A percentile compares a stretch with the other conserved stretches of the same genome.
Evolutionary conservation across 2,888 invertebrate genomes (phyloP).

Genomic region (Callinectes sapidus): DNA sequence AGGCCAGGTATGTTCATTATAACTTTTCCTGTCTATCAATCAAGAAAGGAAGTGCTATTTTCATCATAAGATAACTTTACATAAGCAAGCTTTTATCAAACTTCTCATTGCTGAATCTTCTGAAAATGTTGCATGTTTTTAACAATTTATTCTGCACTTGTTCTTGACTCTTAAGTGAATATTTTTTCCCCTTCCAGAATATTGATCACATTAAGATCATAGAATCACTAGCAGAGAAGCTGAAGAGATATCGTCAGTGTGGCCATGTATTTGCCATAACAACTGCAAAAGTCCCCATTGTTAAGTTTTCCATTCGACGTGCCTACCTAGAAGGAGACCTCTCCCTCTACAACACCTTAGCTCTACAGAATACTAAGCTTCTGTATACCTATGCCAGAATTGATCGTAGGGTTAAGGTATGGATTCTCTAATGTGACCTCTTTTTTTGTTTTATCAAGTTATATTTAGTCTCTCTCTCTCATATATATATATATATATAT

Average conservation of each 20-base stretch:
- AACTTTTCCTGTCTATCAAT: neutral
- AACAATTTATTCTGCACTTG: neutral
- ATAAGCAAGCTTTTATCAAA: neutral
- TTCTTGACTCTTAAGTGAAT: neutral
- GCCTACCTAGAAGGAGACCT: constrained; percentile 80
- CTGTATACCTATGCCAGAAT: constrained; percentile 78
- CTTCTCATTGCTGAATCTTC: neutral
- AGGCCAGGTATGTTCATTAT: constrained; percentile 75
- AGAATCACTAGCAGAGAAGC: constrained; percentile 75
- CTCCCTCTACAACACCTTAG: constrained; percentile 80
- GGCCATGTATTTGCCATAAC: constrained; percentile 78
- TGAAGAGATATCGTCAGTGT: constrained; percentile 75
- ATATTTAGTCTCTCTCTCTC: no score
- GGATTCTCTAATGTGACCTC: constrained; percentile 28
- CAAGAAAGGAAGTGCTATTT: neutral
- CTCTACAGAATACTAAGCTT: constrained; percentile 79
- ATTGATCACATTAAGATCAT: constrained; percentile 76
- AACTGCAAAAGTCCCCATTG: constrained; percentile 81
- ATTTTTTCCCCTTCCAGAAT: constrained; percentile 73
- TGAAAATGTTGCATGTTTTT: neutral
- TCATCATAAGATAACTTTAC: neutral
- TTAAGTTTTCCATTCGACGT: constrained; percentile 78
- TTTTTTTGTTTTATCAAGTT: constrained; percentile 7
- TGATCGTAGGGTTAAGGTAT: constrained; percentile 78
- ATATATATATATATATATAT: no score